Base-by-base conservation (phyloP, 2,888 invertebrate species). In the Ernsta delagoae region DNA sequence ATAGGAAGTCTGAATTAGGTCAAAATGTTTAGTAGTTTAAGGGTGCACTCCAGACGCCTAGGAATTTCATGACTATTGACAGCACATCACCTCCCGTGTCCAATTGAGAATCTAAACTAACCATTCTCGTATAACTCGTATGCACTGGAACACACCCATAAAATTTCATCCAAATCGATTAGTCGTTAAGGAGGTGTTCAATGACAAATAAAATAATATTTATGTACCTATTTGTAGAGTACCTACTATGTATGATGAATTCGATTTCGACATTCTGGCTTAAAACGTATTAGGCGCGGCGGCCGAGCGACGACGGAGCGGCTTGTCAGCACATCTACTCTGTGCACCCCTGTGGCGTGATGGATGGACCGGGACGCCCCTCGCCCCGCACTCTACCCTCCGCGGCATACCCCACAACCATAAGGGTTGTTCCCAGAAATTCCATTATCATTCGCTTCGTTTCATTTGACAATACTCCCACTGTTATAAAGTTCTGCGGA, bases 381-480 rank as follows among this genome's bases (percentile, higher is more conserved):
- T 77, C 75, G 74, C 77, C 71, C 76, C 79, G 77, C 79, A 72
- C 75, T 73, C 72, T 76, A 63, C 75, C 60, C 84, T 79, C 83
- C 84, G 80, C 85, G 78, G 78, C 85, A 81, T 84, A 86, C 86
- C 89, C 87, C 81, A 83, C 79, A 75, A 78, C 79, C 81, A 87
- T 83, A 87, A 88, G 92, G 92, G 92, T 89, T 89, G 90, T 92
- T 92, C 88, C 86, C 86, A 89, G 91, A 92, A 92, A 90, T 89
- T 87, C 88, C 88, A 90, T 91, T 90, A 92, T 89, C 84, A 86
- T 84, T 77, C 78, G 78, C 78, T 78, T 83, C 80, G 81, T 81
- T 87, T 83, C 84, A 83, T 88, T 88, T 88, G 84, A 84, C 85
- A 84, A 79, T 80, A 76, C 77, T 78, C 82, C 81, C 84, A 82